These are phyloP conservation scores for Gambusia yucatana DNA, from an alignment of 2,797 vertebrate species.

Conservation along the genomic window DNA sequence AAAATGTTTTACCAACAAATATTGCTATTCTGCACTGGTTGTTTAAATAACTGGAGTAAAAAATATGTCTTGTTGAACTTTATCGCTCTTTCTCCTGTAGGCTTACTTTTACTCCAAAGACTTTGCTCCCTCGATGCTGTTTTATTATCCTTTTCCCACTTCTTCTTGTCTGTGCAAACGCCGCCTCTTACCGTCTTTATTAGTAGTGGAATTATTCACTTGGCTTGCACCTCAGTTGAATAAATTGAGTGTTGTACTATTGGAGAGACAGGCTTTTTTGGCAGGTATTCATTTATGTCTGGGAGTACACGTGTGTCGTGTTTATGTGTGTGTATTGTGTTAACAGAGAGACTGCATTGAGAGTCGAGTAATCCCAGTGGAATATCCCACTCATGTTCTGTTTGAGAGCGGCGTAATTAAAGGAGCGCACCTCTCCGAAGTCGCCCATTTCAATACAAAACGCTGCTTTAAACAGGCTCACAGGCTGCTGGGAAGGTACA, in stretches of 20 bases:
- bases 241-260: slow-evolving; percentile 74
- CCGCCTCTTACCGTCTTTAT: slow-evolving; percentile 73
- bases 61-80: slow-evolving; percentile 71
- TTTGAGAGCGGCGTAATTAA: slow-evolving; percentile 87
- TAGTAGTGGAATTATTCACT: slow-evolving; percentile 83
- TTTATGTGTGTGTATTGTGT: slow-evolving; percentile 49
- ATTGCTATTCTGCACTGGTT: neutral
- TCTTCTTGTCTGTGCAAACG: slow-evolving; percentile 50
- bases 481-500: slow-evolving; percentile 21
- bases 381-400: slow-evolving; percentile 83
- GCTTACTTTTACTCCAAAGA: slow-evolving; percentile 44
- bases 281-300: slow-evolving; percentile 62
- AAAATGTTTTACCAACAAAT: neutral
- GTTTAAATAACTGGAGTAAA: slow-evolving; percentile 53
- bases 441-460: slow-evolving; percentile 83
- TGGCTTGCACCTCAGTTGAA: slow-evolving; percentile 73
- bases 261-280: slow-evolving; percentile 61
- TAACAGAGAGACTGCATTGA: slow-evolving; percentile 76
- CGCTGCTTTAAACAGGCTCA: slow-evolving; percentile 69
- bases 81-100: slow-evolving; percentile 52
- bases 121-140: slow-evolving; percentile 29
- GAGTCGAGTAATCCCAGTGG: slow-evolving; percentile 80
- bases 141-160: slow-evolving; percentile 43
- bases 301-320: slow-evolving; percentile 52
- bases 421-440: slow-evolving; percentile 80